These are phyloP conservation scores for Apamea epomidion DNA, from an alignment of 2,888 invertebrate species.

Conservation along the genomic window DNA sequence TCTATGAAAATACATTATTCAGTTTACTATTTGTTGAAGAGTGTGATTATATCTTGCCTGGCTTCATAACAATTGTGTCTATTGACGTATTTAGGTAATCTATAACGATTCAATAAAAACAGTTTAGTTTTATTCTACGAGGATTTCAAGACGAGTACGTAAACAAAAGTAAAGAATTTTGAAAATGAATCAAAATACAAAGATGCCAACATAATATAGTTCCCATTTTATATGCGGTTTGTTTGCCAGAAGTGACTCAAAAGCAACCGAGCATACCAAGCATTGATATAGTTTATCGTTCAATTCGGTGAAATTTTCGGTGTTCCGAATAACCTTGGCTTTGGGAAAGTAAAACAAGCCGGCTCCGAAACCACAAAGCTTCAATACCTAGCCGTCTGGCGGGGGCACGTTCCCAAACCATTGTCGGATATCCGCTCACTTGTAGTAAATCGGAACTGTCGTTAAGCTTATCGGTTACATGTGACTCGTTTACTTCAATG, in stretches of 20 bases:
- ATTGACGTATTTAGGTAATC: background rate
- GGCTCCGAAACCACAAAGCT: constrained; percentile 46
- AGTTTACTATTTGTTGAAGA: background rate
- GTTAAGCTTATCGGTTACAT: constrained; percentile 79
- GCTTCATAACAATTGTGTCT: background rate
- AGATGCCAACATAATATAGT: background rate
- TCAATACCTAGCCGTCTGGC: constrained; percentile 47
- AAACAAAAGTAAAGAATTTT: background rate
- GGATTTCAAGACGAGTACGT: background rate
- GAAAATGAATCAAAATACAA: background rate
- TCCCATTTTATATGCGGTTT: background rate
- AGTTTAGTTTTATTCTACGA: background rate
- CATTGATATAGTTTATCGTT: constrained; percentile 20
- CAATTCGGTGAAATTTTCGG: constrained; percentile 20
- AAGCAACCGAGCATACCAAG: constrained; percentile 8
- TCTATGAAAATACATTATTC: background rate
- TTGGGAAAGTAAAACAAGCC: constrained; percentile 54
- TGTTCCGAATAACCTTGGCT: constrained; percentile 13
- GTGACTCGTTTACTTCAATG: constrained; percentile 71
- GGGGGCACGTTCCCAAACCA: constrained; percentile 69
- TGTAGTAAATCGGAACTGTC: constrained; percentile 78
- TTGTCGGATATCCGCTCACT: constrained; percentile 71
- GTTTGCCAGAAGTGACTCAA: background rate
- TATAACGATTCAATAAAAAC: background rate
- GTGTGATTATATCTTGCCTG: background rate